Evolutionary conservation across 1,140 invertebrate species (phyloP), one percentile per base, ranked within the genome.

Genomic region (Triops longicaudatus): DNA sequence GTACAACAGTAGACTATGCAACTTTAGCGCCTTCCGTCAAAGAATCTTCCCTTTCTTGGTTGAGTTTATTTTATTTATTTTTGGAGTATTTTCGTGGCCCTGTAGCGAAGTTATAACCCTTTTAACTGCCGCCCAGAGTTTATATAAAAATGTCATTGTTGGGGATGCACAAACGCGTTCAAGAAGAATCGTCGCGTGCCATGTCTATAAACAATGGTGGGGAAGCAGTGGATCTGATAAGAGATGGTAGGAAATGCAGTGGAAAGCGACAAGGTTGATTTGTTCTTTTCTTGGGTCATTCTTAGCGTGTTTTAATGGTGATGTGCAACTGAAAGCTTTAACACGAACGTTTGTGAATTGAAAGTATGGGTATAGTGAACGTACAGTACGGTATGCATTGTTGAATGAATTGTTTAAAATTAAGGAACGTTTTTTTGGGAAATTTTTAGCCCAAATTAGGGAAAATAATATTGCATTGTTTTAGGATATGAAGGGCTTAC

Each of bases 161-260:
- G 73, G 11, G 73, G 14, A 42, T 73, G 73, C 73, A 74, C 63
- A 73, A 50, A 73, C 72, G 26, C 44, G 72, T 31, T 79, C 50
- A 63, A 63, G n/a, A 63, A 63, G 22, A 10, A 63, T n/a, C 14
- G 10, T 22, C 50, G 50, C 76, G 71, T 76, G 77, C 63, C 73
- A 75, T 74, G 76, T 72, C 76, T 77, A 63, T 63, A 63, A 44
- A 63, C 78, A 79, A 75, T 77, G 75, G 75, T 77, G 73, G 77
- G 75, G 74, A 76, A 75, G 74, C 74, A 72, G 63, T 73, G 76
- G 50, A 50, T 78, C 76, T 73, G 71, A 72, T 78, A 73, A 50
- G 73, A 77, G 73, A 77, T 17, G 74, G 37, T 76, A 72, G 71
- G 73, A 76, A 77, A 73, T 76, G 50, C 17, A 63, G 17, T 2